These are phyloP conservation scores for Scelioninae gen. 1 DNA, from an alignment of 2,888 invertebrate species.

Conservation along the genomic window DNA sequence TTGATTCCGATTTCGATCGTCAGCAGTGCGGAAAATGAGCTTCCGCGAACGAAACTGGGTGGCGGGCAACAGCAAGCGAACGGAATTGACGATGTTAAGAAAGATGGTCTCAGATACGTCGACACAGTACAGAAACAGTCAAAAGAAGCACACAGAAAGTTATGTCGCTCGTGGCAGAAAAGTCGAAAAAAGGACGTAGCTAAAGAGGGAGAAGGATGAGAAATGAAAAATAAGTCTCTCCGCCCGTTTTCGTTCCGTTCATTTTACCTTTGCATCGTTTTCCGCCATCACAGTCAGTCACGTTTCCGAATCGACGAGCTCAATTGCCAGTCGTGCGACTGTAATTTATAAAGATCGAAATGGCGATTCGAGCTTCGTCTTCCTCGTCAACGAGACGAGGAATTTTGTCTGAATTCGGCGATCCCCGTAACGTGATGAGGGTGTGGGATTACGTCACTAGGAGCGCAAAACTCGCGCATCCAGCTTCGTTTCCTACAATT, in stretches of 20 bases:
- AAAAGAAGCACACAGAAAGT: conserved; percentile 20
- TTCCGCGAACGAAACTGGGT: conserved; percentile 48
- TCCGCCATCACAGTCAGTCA: conserved; percentile 56
- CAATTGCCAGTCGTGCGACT: conserved; percentile 67
- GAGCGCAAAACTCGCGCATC: conserved; percentile 44
- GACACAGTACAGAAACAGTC: conserved; percentile 26
- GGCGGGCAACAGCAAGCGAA: background rate
- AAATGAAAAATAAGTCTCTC: conserved; percentile 6
- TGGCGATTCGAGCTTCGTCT: conserved; percentile 57
- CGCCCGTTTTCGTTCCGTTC: conserved; percentile 24
- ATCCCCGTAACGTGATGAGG: conserved; percentile 71
- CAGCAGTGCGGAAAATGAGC: conserved; percentile 71
- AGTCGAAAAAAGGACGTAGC: conserved; percentile 7
- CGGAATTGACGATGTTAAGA: conserved; percentile 36
- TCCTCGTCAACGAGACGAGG: conserved; percentile 57
- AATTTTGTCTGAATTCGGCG: conserved; percentile 67
- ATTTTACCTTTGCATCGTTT: conserved; percentile 60
- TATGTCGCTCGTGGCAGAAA: conserved; percentile 5
- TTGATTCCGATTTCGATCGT: conserved; percentile 65
- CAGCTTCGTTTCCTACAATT: conserved; percentile 36
- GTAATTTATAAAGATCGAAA: conserved; percentile 70
- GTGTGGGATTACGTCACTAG: conserved; percentile 65
- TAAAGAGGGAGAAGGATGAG: conserved; percentile 8
- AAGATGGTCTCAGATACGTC: conserved; percentile 25
- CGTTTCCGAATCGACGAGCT: conserved; percentile 64